Evolutionary conservation across 2,888 invertebrate species (phyloP).

Genomic region (Zelleria hepariella): DNA sequence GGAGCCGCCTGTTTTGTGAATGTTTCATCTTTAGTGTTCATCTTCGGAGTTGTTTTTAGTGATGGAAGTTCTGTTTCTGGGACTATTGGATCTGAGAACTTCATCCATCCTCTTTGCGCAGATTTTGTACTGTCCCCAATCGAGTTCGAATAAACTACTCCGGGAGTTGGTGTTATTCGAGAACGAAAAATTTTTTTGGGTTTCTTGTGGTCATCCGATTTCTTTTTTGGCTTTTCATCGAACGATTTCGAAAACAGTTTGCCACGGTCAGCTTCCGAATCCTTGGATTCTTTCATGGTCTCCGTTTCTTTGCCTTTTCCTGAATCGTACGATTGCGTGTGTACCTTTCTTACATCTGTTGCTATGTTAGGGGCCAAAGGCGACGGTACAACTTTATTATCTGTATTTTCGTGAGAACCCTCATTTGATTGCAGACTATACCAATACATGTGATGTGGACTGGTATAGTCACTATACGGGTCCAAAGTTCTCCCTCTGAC

Average conservation of each 20-base stretch:
- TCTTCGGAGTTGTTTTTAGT: neutral
- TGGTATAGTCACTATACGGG: neutral
- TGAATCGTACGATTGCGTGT: neutral
- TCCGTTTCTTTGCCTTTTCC: neutral
- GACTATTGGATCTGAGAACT: neutral
- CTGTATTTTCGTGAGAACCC: neutral
- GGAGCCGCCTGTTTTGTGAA: neutral
- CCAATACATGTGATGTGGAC: neutral
- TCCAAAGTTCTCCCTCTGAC: neutral
- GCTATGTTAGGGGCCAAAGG: neutral
- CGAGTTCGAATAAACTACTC: neutral
- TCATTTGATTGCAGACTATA: neutral
- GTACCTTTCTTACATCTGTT: neutral
- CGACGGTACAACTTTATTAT: neutral
- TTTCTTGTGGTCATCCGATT: neutral
- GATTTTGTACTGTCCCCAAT: neutral
- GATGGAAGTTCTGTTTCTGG: neutral
- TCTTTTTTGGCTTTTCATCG: neutral
- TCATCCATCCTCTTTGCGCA: neutral
- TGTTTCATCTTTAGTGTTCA: neutral
- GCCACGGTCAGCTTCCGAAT: neutral
- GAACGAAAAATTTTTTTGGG: neutral
- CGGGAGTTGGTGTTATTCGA: neutral
- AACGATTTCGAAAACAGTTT: neutral
- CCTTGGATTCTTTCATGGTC: neutral